These are phyloP conservation scores for Rhea pennata DNA, from an alignment of 2,113 vertebrate genomes.

Conservation along the genomic window DNA sequence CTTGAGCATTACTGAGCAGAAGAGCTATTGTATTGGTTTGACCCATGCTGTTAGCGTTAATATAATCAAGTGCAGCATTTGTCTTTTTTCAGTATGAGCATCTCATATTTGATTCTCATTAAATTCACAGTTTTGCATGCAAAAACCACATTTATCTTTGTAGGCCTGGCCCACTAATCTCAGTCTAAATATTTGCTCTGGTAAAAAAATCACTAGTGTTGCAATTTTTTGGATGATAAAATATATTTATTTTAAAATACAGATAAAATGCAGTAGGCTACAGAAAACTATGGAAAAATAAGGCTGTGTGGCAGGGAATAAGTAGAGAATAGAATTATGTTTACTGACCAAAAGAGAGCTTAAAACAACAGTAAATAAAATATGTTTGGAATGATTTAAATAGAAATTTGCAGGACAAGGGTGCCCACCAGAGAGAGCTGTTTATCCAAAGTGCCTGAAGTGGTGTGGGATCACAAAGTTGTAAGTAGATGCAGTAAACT, in stretches of 20 bases:
- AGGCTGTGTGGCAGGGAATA: neutral
- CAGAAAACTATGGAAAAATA: neutral
- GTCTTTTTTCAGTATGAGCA: neutral
- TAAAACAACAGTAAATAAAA: neutral
- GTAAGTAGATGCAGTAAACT: neutral
- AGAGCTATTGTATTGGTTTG: constrained; percentile 22
- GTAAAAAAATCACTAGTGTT: neutral
- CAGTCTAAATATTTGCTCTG: neutral
- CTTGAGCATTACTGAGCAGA: neutral
- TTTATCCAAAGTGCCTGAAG: neutral
- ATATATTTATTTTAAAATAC: rapidly evolving
- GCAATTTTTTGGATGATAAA: neutral
- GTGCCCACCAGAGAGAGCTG: neutral
- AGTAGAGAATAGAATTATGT: neutral
- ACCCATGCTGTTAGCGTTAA: neutral
- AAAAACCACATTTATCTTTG: neutral
- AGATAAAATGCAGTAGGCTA: neutral
- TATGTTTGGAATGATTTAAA: neutral
- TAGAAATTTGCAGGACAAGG: neutral
- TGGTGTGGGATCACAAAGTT: rapidly evolving
- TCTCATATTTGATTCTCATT: neutral
- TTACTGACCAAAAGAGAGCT: neutral
- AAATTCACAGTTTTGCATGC: neutral
- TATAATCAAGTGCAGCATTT: neutral
- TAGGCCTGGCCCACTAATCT: neutral